These are phyloP conservation scores for Campopleginae sp. DNA, from an alignment of 2,888 invertebrate species.

Conservation along the genomic window DNA sequence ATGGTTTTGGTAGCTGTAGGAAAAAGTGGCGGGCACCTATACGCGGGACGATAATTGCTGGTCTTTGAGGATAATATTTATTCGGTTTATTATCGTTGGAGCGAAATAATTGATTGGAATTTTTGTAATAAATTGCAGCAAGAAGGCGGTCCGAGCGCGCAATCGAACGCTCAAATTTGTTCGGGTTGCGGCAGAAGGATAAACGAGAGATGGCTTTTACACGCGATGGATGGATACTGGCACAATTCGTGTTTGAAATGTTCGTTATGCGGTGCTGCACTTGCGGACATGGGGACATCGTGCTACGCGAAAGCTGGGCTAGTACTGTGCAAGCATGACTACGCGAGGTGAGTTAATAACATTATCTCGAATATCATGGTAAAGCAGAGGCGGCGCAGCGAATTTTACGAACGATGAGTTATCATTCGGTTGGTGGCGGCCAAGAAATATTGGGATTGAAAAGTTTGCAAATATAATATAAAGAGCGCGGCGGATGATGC, in stretches of 20 bases:
- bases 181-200: conserved; percentile 97
- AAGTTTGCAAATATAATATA: conserved; percentile 4
- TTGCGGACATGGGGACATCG: conserved; percentile 95
- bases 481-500: conserved; percentile 1
- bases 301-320: conserved; percentile 97
- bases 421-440: background rate
- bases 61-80: too few species aligned
- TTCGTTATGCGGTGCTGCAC: conserved; percentile 94
- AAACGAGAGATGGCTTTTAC: conserved; percentile 95
- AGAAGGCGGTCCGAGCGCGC: conserved; percentile 81
- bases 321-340: conserved; percentile 98
- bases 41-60: too few species aligned
- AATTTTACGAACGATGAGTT: background rate
- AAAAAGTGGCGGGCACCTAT: too few species aligned
- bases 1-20: too few species aligned
- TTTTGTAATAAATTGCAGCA: conserved; percentile 79
- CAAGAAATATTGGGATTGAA: conserved; percentile 17
- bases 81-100: background rate
- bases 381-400: too few species aligned
- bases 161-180: conserved; percentile 89
- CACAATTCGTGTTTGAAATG: conserved; percentile 98
- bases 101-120: conserved; percentile 27
- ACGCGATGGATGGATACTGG: conserved; percentile 97
- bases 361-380: background rate
- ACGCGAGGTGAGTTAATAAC: conserved; percentile 91